Conservation (phyloP, 1,140 invertebrate genomes). For the Tetramorium simillimum region DNA sequence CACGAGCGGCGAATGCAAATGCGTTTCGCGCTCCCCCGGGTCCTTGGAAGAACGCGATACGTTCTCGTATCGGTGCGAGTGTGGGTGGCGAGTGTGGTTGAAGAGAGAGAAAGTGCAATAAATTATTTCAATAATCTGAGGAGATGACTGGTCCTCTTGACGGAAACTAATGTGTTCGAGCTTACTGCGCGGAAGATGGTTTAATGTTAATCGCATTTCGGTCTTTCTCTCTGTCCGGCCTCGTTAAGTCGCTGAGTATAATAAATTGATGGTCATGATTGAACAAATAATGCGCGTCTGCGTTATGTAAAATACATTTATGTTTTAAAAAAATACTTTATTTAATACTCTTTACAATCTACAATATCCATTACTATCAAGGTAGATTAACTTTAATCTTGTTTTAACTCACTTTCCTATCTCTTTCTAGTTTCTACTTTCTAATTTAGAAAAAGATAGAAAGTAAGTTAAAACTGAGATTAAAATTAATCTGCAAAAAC, state of each 20-base stretch:
- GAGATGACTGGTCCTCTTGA: constrained; percentile 49
- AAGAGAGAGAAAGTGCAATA: constrained; percentile 64
- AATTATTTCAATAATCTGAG: constrained; percentile 67
- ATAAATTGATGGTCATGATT: neutral
- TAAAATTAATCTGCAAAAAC: too few relatives aligned
- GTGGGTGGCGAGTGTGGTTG: constrained; percentile 36
- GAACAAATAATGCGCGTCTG: neutral
- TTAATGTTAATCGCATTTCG: constrained; percentile 59
- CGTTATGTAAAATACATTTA: neutral
- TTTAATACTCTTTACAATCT: neutral
- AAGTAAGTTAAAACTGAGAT: too few relatives aligned
- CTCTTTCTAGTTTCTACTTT: too few relatives aligned
- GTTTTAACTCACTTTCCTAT: too few relatives aligned
- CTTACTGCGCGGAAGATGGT: constrained; percentile 53
- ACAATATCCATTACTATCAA: too few relatives aligned
- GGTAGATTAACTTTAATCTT: too few relatives aligned
- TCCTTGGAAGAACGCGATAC: neutral
- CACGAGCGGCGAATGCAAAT: constrained; percentile 50
- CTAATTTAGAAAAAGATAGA: too few relatives aligned
- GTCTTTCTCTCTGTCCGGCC: neutral
- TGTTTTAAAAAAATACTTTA: neutral
- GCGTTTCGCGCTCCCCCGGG: neutral
- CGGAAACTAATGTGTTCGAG: constrained; percentile 55
- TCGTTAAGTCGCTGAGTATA: constrained; percentile 20
- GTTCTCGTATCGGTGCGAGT: constrained; percentile 1